phyloP scores from a whole-genome alignment of 2,888 invertebrate genomes.

The Lasius fuliginosus region DNA sequence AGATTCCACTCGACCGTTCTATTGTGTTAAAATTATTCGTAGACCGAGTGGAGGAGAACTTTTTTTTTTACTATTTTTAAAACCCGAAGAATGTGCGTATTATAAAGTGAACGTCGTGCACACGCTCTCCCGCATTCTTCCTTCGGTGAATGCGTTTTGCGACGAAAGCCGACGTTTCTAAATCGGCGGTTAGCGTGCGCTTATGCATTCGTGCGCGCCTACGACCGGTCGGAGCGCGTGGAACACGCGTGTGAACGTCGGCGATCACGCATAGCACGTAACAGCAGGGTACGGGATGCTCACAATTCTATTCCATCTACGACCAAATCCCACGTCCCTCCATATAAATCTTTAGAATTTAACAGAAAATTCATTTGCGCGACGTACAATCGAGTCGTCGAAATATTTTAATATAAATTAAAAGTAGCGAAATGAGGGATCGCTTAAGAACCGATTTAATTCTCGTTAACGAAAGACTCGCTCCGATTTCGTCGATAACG shows the following conservation, averaged over 20 bases:
- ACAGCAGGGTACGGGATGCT: background rate
- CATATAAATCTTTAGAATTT: background rate
- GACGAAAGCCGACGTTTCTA: conserved; percentile 48
- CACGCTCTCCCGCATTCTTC: conserved; percentile 32
- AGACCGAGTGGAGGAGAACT: background rate
- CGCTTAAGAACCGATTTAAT: background rate
- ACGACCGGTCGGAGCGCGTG: conserved; percentile 21
- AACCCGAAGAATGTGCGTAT: background rate
- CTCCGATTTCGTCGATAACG: background rate
- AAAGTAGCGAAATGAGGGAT: background rate
- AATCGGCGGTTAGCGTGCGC: conserved; percentile 52
- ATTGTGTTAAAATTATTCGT: background rate
- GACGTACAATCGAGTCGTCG: background rate
- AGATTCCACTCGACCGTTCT: background rate
- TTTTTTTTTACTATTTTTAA: background rate
- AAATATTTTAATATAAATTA: background rate
- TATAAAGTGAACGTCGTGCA: conserved; percentile 31
- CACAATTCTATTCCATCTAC: background rate
- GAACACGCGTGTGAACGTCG: conserved; percentile 47
- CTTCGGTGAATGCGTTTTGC: conserved; percentile 8
- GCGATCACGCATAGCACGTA: conserved; percentile 3
- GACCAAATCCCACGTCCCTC: background rate
- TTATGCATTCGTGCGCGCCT: conserved; percentile 29
- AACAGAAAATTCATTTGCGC: background rate
- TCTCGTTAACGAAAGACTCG: background rate